Percentiles rank a stretch among this genome's conserved stretches.
phyloP scores from a whole-genome alignment of 2,888 invertebrate genomes.

The Dicycla oo region DNA sequence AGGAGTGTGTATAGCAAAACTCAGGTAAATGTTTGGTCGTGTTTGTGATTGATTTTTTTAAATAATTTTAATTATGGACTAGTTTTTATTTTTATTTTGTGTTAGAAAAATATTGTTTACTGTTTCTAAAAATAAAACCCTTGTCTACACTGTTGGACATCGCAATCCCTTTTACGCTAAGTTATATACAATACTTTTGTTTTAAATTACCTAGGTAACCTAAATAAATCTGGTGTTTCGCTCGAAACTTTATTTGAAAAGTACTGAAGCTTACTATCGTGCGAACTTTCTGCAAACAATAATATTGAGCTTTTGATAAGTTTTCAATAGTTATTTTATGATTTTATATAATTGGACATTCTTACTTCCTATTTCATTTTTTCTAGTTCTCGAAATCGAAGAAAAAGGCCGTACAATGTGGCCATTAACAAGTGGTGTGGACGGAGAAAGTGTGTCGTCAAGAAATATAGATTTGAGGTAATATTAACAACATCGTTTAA shows the following conservation, averaged over 20 bases:
- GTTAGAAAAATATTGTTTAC: neutral
- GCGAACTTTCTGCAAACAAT: too few relatives aligned
- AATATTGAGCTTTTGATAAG: neutral
- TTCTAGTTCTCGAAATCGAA: conserved; percentile 59
- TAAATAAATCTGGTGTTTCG: too few relatives aligned
- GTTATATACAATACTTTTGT: neutral
- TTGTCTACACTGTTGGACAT: neutral
- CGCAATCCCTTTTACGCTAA: neutral
- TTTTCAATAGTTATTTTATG: too few relatives aligned
- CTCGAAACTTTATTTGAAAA: neutral
- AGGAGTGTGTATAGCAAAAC: conserved; percentile 74
- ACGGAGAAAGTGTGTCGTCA: conserved; percentile 73
- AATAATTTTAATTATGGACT: neutral
- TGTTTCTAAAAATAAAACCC: neutral
- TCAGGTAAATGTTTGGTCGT: conserved; percentile 65
- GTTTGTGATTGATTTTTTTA: too few relatives aligned
- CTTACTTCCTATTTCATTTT: neutral
- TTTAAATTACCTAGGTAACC: neutral
- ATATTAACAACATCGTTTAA: neutral
- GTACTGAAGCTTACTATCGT: neutral
- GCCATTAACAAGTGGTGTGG: conserved; percentile 76
- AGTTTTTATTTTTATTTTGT: neutral
- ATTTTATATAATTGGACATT: neutral
- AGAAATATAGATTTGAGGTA: conserved; percentile 75
- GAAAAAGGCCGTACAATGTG: conserved; percentile 65